phyloP scores from a whole-genome alignment of 2,113 vertebrate genomes.

The Tylochromis polylepis region DNA sequence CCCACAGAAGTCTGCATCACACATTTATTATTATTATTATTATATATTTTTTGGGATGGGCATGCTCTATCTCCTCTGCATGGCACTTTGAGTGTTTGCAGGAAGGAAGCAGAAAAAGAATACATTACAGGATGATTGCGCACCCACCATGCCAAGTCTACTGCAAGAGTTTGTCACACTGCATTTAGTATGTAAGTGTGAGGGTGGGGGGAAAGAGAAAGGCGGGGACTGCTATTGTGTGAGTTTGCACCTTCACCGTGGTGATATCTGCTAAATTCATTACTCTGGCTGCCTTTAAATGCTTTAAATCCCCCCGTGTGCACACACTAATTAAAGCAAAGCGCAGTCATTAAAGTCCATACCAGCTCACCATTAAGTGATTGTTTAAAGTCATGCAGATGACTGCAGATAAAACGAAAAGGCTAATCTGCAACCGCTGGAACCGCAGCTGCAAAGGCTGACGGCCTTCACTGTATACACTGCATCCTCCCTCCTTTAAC shows the following conservation, averaged over 20 bases:
- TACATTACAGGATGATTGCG: constrained; percentile 49
- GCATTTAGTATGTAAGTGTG: constrained; percentile 37
- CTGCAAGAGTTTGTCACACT: constrained; percentile 43
- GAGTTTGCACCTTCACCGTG: constrained; percentile 17
- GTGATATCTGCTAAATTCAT: neutral
- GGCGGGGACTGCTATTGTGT: neutral
- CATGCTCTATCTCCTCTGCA: neutral
- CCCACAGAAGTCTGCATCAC: constrained; percentile 42
- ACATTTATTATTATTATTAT: neutral
- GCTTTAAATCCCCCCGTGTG: neutral
- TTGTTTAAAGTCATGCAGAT: constrained; percentile 7
- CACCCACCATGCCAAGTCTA: constrained; percentile 39
- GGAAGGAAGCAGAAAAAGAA: constrained; percentile 32
- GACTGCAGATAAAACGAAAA: constrained; percentile 25
- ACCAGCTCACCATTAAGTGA: constrained; percentile 37
- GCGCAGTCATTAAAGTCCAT: constrained; percentile 39
- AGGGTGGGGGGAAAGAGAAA: neutral
- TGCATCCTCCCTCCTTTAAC: neutral
- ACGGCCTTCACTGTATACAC: neutral
- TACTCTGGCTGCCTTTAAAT: neutral
- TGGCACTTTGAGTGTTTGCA: constrained; percentile 19
- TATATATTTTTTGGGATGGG: neutral
- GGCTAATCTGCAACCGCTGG: neutral
- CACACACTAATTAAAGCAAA: constrained; percentile 1
- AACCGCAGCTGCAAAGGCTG: neutral